phyloP scores from a whole-genome alignment of 1,140 invertebrate genomes.

The Idris sp. region DNA sequence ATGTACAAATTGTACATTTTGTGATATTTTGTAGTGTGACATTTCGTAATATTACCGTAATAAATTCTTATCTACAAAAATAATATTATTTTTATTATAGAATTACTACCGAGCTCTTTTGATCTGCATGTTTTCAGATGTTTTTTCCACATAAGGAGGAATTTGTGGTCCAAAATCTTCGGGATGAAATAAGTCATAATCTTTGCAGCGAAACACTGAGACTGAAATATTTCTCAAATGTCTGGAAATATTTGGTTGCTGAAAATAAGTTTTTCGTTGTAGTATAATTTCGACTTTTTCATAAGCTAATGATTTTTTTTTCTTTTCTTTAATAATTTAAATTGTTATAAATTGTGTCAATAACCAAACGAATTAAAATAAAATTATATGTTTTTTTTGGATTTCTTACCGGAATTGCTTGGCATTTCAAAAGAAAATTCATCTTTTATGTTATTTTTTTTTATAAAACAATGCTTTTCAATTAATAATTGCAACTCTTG shows the following conservation, averaged over 20 bases:
- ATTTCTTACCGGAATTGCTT: not conserved
- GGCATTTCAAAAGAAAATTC: not conserved
- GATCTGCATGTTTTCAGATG: constrained; percentile 69
- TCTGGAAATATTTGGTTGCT: not conserved
- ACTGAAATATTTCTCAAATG: constrained; percentile 51
- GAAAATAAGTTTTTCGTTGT: too few relatives aligned
- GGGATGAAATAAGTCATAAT: constrained; percentile 67
- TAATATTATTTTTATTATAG: not conserved
- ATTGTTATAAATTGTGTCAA: too few relatives aligned
- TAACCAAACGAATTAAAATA: not conserved
- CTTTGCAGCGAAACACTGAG: constrained; percentile 33
- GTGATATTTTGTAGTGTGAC: too few relatives aligned
- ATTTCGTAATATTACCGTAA: too few relatives aligned
- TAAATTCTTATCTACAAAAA: too few relatives aligned
- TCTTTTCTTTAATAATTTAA: too few relatives aligned
- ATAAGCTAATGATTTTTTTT: too few relatives aligned
- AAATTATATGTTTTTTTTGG: too few relatives aligned
- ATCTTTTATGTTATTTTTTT: too few relatives aligned
- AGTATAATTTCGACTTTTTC: too few relatives aligned
- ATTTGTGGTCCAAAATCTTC: constrained; percentile 71
- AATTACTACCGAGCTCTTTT: constrained; percentile 78
- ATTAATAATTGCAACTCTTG: not conserved
- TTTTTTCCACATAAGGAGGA: constrained; percentile 76
- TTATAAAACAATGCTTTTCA: too few relatives aligned
- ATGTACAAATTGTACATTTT: too few relatives aligned